Evolutionary conservation across 2,113 vertebrate species (phyloP).

Genomic region (Tretioscincus oriximinensis): DNA sequence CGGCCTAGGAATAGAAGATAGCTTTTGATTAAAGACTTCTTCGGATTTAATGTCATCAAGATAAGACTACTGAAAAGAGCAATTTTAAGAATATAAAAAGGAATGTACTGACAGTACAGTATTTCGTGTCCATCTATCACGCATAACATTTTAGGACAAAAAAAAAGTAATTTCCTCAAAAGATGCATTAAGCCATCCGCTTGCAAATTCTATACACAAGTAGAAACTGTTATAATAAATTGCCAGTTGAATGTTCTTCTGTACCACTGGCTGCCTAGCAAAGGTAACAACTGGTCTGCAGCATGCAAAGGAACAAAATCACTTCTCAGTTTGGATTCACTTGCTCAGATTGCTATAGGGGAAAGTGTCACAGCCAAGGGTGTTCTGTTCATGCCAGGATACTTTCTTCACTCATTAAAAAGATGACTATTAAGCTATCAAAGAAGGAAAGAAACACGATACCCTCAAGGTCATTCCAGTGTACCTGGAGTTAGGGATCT

Average conservation of each 20-base stretch:
- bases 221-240: constrained; percentile 5
- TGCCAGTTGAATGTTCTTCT: constrained; percentile 13
- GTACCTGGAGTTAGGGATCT: too few species aligned
- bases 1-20: constrained; percentile 81
- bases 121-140: background rate
- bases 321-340: background rate
- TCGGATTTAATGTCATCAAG: constrained; percentile 11
- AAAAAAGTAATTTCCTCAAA: background rate
- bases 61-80: background rate
- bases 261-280: background rate
- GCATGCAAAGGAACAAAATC: background rate
- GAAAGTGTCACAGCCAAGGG: constrained; percentile 2
- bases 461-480: too few species aligned
- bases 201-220: background rate
- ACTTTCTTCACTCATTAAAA: background rate
- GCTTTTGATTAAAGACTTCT: constrained; percentile 48
- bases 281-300: too few species aligned
- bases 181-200: constrained; percentile 17
- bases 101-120: fast-evolving
- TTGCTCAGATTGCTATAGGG: background rate
- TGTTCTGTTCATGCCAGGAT: background rate
- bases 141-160: background rate
- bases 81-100: background rate
- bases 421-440: background rate
- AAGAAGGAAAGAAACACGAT: too few species aligned